phyloP scores from a whole-genome alignment of 1,140 invertebrate genomes.

The Helicoverpa armigera region DNA sequence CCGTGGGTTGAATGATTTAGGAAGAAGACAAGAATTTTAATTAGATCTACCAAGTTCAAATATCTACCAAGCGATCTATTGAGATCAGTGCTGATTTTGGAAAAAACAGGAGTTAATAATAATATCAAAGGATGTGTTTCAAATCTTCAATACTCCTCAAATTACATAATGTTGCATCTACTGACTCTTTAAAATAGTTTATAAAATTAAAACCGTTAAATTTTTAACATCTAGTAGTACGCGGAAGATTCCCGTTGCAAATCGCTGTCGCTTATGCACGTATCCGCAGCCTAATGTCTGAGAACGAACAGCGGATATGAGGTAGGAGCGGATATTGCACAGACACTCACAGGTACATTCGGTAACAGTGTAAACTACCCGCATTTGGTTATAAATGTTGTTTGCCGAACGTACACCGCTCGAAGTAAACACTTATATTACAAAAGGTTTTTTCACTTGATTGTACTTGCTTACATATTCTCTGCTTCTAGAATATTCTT shows the following conservation, averaged over 20 bases:
- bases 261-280: slow-evolving; percentile 41
- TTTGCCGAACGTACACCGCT: slow-evolving; percentile 50
- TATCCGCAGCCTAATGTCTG: slow-evolving; percentile 45
- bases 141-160: too few species aligned
- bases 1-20: too few species aligned
- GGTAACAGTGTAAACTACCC: slow-evolving; percentile 63
- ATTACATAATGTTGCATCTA: too few species aligned
- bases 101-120: too few species aligned
- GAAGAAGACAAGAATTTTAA: too few species aligned
- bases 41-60: too few species aligned
- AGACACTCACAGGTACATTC: slow-evolving; percentile 63
- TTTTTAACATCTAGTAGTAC: too few species aligned
- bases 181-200: too few species aligned
- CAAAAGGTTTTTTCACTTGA: slow-evolving; percentile 27
- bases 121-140: too few species aligned
- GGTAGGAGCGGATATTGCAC: slow-evolving; percentile 64
- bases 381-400: slow-evolving; percentile 61
- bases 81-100: too few species aligned
- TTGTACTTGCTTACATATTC: neutral
- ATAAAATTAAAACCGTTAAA: too few species aligned
- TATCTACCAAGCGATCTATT: too few species aligned
- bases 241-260: neutral
- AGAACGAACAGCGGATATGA: slow-evolving; percentile 63
- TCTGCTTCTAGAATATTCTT: neutral
- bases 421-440: slow-evolving; percentile 47